Evolutionary conservation across 1,140 invertebrate genomes (phyloP).

Genomic region (Drosophila nasuta): DNA sequence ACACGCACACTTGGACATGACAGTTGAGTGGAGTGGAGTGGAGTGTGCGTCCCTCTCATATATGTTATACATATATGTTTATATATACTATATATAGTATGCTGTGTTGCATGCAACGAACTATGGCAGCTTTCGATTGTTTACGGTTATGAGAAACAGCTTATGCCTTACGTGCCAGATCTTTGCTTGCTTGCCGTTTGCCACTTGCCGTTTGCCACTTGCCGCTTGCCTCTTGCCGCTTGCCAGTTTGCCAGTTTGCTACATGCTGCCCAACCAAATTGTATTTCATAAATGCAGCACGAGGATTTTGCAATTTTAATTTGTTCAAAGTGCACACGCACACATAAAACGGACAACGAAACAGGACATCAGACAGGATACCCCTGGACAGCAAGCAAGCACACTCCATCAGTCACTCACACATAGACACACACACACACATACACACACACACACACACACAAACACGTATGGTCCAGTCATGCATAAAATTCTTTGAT

Average conservation of each 20-base stretch:
- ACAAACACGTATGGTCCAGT: slow-evolving; percentile 2
- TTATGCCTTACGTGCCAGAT: slow-evolving; percentile 53
- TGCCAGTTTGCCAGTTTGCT: neutral
- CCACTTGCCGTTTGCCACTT: neutral
- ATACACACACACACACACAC: neutral
- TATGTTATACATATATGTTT: neutral
- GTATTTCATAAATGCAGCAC: slow-evolving; percentile 68
- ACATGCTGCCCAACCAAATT: slow-evolving; percentile 39
- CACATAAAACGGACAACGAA: slow-evolving; percentile 26
- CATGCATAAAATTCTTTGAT: slow-evolving; percentile 56
- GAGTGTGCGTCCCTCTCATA: too few relatives aligned
- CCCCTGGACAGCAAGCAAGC: slow-evolving; percentile 24
- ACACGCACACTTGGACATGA: neutral
- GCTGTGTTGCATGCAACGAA: slow-evolving; percentile 4
- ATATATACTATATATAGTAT: neutral
- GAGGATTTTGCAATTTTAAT: slow-evolving; percentile 79
- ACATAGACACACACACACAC: neutral
- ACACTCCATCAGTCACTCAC: slow-evolving; percentile 64
- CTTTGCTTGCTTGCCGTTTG: slow-evolving; percentile 24
- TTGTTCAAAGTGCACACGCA: slow-evolving; percentile 71
- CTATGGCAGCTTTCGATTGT: slow-evolving; percentile 50
- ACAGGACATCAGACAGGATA: slow-evolving; percentile 16
- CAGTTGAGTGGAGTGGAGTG: too few relatives aligned
- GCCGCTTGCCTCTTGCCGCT: neutral
- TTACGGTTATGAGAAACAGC: slow-evolving; percentile 63